Evolutionary conservation across 92 coral and sea anemone species (phyloP).

Genomic region (Palythoa grandiflora): DNA sequence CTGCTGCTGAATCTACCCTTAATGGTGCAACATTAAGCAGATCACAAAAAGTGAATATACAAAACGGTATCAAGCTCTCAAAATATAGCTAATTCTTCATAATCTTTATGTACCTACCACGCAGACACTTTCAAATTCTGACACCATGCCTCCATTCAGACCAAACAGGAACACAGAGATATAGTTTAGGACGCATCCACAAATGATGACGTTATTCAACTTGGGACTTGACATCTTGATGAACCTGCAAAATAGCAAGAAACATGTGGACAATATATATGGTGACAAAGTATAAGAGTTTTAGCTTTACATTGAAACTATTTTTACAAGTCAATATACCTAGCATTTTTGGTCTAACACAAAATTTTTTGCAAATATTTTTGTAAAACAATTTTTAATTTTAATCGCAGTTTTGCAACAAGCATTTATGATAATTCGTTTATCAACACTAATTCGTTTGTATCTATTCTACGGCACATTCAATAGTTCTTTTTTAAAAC

Average conservation of each 20-base stretch:
- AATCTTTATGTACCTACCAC: conserved; percentile 51
- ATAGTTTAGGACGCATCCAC: conserved; percentile 84
- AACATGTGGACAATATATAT: too few species aligned
- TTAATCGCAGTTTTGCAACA: background rate
- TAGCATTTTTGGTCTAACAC: background rate
- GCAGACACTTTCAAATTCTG: conserved; percentile 74
- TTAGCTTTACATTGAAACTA: background rate
- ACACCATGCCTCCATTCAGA: conserved; percentile 69
- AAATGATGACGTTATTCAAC: conserved; percentile 82
- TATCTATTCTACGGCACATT: too few species aligned
- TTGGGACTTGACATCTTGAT: conserved; percentile 98
- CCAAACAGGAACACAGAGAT: conserved; percentile 82
- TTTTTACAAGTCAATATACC: background rate
- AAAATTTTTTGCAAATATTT: background rate
- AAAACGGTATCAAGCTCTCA: too few species aligned
- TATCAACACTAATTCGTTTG: too few species aligned
- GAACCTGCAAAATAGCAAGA: conserved; percentile 25
- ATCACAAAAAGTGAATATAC: too few species aligned
- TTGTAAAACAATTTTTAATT: background rate
- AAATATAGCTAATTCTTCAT: background rate
- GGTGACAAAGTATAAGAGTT: too few species aligned
- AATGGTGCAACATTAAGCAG: too few species aligned
- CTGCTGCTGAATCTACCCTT: too few species aligned
- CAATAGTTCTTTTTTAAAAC: too few species aligned
- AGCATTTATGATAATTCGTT: too few species aligned